These are phyloP conservation scores for Erythrocercus mccallii DNA, from an alignment of 2,113 vertebrate genomes.

Conservation along the genomic window DNA sequence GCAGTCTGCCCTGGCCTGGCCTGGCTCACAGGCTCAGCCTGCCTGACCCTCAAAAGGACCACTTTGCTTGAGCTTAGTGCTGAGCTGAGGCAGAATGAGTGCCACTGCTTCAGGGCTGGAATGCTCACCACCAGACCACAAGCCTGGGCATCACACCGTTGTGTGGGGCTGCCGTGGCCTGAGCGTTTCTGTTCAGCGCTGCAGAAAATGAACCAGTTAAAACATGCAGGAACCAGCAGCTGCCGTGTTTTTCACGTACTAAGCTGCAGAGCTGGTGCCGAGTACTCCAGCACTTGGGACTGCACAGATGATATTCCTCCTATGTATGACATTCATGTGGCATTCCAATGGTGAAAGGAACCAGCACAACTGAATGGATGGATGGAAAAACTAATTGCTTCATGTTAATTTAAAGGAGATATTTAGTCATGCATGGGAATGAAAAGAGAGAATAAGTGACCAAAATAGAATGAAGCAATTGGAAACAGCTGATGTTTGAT, in stretches of 20 bases:
- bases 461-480: conserved; percentile 43
- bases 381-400: conserved; percentile 42
- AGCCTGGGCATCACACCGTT: rapidly evolving
- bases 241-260: not conserved
- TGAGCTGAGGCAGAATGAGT: not conserved
- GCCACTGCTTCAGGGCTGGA: not conserved
- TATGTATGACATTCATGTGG: not conserved
- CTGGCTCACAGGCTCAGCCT: not conserved
- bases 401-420: conserved; percentile 37
- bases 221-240: not conserved
- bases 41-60: not conserved
- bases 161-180: not conserved
- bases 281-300: not conserved
- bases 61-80: not conserved
- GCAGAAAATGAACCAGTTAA: not conserved
- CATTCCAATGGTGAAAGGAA: not conserved
- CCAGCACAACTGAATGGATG: not conserved
- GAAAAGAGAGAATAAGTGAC: conserved; percentile 11
- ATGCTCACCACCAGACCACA: rapidly evolving
- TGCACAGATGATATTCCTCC: not conserved
- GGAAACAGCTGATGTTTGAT: conserved; percentile 46
- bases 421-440: conserved; percentile 40
- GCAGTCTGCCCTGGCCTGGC: not conserved
- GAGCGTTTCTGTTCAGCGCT: not conserved
- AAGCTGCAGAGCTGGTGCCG: not conserved